These are phyloP conservation scores for Channa maculata DNA, from an alignment of 2,113 vertebrate species.

Conservation along the genomic window DNA sequence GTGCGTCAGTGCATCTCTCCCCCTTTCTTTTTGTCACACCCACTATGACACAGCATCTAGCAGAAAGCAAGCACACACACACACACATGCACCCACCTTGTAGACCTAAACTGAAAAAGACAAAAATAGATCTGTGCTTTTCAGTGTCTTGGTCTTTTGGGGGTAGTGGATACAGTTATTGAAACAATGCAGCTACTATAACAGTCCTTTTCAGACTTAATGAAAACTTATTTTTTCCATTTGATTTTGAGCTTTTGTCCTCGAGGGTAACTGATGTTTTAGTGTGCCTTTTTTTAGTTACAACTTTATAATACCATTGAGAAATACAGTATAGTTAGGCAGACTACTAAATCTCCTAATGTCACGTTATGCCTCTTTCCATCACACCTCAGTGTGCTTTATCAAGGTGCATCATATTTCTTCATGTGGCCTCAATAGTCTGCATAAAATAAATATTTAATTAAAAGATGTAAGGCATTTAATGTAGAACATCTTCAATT, in stretches of 20 bases:
- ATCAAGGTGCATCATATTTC: neutral
- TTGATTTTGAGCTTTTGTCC: neutral
- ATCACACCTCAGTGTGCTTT: neutral
- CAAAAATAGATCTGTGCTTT: constrained; percentile 15
- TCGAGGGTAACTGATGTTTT: neutral
- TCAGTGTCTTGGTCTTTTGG: neutral
- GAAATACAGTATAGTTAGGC: neutral
- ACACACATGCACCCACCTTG: neutral
- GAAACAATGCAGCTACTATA: neutral
- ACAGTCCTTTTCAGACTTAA: neutral
- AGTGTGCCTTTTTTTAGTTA: too few species aligned
- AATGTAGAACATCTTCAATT: too few species aligned
- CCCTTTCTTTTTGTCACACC: constrained; percentile 20
- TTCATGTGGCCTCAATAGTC: neutral
- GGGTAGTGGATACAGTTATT: neutral
- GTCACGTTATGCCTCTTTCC: neutral
- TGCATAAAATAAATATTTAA: too few species aligned
- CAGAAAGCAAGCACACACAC: constrained; percentile 40
- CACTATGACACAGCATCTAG: constrained; percentile 45
- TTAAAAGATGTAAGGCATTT: too few species aligned
- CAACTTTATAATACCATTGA: too few species aligned
- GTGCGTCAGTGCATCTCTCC: constrained; percentile 9
- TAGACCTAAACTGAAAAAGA: neutral
- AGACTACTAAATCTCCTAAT: neutral
- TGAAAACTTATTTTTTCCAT: neutral